Conservation (phyloP, 2,113 vertebrate species). For the Channa argus region DNA sequence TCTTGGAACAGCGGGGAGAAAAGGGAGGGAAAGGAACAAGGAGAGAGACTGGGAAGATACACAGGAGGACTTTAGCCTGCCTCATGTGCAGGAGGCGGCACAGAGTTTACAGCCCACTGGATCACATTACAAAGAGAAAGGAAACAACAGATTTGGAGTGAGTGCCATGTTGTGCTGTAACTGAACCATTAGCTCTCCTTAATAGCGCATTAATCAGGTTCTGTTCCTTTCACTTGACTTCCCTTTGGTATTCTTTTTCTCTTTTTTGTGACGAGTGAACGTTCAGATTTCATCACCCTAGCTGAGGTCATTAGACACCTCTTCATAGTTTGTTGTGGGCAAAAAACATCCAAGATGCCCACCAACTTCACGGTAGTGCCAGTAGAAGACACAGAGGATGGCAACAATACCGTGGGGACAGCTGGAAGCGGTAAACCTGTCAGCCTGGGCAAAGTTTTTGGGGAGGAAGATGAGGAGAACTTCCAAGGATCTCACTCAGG, state of each 20-base stretch:
- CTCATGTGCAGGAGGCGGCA: too few relatives aligned
- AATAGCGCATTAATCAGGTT: not conserved
- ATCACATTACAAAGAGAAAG: slow-evolving; percentile 34
- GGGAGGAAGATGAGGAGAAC: slow-evolving; percentile 18
- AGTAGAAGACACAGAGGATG: slow-evolving; percentile 66
- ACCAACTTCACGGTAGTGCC: slow-evolving; percentile 79
- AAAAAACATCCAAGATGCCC: slow-evolving; percentile 67
- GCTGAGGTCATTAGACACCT: not conserved
- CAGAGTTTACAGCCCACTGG: slow-evolving; percentile 39
- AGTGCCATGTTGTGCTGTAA: slow-evolving; percentile 37
- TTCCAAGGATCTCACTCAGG: slow-evolving; percentile 46
- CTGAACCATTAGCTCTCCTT: slow-evolving; percentile 5
- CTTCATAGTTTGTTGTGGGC: slow-evolving; percentile 11
- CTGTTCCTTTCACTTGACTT: slow-evolving; percentile 1
- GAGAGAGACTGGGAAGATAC: slow-evolving; percentile 32
- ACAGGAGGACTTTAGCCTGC: slow-evolving; percentile 61
- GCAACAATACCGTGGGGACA: slow-evolving; percentile 1
- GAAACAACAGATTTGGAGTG: slow-evolving; percentile 17
- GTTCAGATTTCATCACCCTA: not conserved
- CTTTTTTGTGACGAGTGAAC: not conserved
- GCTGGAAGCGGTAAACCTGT: slow-evolving; percentile 38
- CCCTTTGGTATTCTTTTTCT: not conserved
- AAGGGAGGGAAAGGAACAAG: slow-evolving; percentile 62
- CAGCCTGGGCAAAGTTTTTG: slow-evolving; percentile 60
- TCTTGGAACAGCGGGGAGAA: slow-evolving; percentile 32